A percentile compares a stretch with the other conserved stretches of the same genome.
Evolutionary conservation across 1,140 invertebrate species (phyloP).

Genomic region (Homalodisca vitripennis): DNA sequence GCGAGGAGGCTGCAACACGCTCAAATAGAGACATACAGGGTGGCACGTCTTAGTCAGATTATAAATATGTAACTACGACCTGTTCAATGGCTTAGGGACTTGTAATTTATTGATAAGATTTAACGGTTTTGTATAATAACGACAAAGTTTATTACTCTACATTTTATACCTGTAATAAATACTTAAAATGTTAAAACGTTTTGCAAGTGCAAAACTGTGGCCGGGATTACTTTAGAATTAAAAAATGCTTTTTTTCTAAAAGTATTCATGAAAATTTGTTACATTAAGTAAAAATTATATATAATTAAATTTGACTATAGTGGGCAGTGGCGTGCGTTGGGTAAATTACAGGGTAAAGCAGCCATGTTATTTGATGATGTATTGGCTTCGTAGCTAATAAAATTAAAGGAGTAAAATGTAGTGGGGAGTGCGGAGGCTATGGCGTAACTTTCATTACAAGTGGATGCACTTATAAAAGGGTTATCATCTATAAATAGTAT

Average conservation of each 20-base stretch:
- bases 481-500: too few species aligned
- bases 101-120: constrained; percentile 9
- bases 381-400: not conserved
- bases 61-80: constrained; percentile 13
- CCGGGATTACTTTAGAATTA: not conserved
- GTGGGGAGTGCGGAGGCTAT: too few species aligned
- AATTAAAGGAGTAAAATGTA: too few species aligned
- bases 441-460: too few species aligned
- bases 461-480: too few species aligned
- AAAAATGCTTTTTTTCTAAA: not conserved
- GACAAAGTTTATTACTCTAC: constrained; percentile 18
- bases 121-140: constrained; percentile 10
- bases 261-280: not conserved
- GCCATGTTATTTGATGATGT: not conserved
- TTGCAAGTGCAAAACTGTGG: not conserved
- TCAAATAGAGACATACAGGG: not conserved
- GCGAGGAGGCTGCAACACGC: not conserved
- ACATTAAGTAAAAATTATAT: not conserved
- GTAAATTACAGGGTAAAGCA: not conserved
- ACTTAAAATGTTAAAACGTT: not conserved
- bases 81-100: not conserved
- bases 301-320: not conserved
- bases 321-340: not conserved
- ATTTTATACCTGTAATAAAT: constrained; percentile 22
- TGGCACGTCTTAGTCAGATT: constrained; percentile 17